Conservation (phyloP, 2,797 vertebrate species). For the Labeo calbasu region DNA sequence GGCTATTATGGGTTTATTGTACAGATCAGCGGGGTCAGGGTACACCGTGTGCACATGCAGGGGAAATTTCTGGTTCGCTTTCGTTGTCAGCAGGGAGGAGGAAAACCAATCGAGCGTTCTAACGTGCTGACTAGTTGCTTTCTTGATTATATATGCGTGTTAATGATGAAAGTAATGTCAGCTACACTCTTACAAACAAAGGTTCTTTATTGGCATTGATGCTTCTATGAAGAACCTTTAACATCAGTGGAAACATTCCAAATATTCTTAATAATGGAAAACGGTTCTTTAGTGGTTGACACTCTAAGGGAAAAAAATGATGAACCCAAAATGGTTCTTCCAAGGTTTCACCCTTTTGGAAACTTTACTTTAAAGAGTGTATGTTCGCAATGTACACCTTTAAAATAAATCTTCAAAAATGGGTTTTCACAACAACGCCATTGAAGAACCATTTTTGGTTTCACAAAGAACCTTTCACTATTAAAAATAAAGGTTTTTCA, state of each 20-base stretch:
- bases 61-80: conserved; percentile 49
- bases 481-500: background rate
- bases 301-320: background rate
- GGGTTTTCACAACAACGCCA: background rate
- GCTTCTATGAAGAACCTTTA: background rate
- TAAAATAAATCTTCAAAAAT: background rate
- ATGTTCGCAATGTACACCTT: background rate
- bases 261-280: background rate
- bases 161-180: conserved; percentile 10
- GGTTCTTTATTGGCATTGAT: background rate
- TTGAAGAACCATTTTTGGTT: background rate
- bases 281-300: background rate
- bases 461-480: background rate
- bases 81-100: conserved; percentile 43
- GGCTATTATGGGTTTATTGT: conserved; percentile 65
- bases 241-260: background rate
- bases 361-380: background rate
- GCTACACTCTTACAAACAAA: background rate
- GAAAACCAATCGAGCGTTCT: conserved; percentile 34
- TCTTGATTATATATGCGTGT: conserved; percentile 33
- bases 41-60: conserved; percentile 37
- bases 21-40: conserved; percentile 62
- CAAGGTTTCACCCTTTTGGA: background rate
- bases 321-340: background rate
- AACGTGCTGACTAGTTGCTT: conserved; percentile 8